Evolutionary conservation across 1,140 invertebrate genomes (phyloP).

Genomic region (Drosophila ficusphila): DNA sequence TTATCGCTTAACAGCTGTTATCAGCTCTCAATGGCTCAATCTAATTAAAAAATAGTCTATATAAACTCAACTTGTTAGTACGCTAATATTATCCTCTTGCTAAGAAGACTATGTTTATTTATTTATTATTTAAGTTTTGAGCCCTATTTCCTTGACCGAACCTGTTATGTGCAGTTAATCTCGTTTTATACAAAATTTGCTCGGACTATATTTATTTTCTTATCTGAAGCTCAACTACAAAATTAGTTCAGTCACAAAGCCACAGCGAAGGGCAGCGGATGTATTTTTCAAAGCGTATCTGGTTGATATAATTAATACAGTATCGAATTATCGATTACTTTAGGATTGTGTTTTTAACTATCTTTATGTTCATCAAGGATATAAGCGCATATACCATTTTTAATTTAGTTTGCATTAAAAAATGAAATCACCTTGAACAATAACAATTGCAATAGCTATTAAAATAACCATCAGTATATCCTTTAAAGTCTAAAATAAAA

Average conservation of each 20-base stretch:
- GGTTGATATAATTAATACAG: neutral
- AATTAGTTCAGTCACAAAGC: neutral
- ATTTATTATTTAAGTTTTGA: neutral
- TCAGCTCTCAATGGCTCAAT: no score
- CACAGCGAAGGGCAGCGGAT: neutral
- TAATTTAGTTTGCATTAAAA: no score
- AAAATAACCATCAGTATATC: neutral
- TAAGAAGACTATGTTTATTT: no score
- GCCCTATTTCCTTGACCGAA: neutral
- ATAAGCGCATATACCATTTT: no score
- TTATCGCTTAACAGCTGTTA: no score
- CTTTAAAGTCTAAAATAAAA: neutral
- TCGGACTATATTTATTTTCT: neutral
- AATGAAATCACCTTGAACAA: no score
- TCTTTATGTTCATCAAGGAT: neutral
- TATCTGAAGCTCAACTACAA: neutral
- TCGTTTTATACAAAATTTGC: neutral
- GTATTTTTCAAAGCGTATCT: conserved; percentile 1
- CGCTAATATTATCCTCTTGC: no score
- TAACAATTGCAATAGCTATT: no score
- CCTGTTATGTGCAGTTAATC: neutral
- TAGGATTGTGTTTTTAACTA: neutral
- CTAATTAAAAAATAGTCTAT: no score
- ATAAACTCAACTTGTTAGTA: no score
- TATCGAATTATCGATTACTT: neutral